Percentiles rank a stretch among this genome's conserved stretches.
Evolutionary conservation across 2,797 vertebrate genomes (phyloP).

Genomic region (Gymnopithys bicolor): DNA sequence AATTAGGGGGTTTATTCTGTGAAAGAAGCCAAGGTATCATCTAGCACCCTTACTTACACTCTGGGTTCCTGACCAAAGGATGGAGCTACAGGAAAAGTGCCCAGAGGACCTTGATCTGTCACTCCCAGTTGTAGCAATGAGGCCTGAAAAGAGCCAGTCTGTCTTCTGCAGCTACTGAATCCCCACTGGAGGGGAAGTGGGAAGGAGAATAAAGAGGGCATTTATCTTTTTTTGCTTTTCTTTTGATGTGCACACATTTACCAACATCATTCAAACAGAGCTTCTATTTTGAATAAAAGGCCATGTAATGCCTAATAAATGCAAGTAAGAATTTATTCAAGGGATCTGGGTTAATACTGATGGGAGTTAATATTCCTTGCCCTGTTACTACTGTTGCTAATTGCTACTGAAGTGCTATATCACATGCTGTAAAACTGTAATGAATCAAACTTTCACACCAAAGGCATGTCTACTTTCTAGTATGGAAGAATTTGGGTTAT

Average conservation of each 20-base stretch:
- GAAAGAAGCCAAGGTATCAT: neutral
- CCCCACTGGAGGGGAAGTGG: neutral
- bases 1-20: neutral
- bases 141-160: neutral
- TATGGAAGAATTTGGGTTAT: neutral
- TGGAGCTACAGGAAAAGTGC: neutral
- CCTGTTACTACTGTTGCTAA: neutral
- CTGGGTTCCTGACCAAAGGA: neutral
- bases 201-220: neutral
- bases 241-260: neutral
- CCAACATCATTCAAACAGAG: neutral
- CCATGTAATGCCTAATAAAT: neutral
- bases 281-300: neutral
- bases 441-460: neutral
- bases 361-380: neutral
- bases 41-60: neutral
- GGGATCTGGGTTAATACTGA: neutral
- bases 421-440: neutral
- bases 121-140: neutral
- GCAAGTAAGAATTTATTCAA: neutral
- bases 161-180: neutral
- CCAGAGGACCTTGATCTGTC: neutral
- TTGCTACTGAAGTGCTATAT: neutral
- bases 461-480: neutral
- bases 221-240: neutral